phyloP scores from a whole-genome alignment of 2,113 vertebrate species.

The Syrmaticus mikado region DNA sequence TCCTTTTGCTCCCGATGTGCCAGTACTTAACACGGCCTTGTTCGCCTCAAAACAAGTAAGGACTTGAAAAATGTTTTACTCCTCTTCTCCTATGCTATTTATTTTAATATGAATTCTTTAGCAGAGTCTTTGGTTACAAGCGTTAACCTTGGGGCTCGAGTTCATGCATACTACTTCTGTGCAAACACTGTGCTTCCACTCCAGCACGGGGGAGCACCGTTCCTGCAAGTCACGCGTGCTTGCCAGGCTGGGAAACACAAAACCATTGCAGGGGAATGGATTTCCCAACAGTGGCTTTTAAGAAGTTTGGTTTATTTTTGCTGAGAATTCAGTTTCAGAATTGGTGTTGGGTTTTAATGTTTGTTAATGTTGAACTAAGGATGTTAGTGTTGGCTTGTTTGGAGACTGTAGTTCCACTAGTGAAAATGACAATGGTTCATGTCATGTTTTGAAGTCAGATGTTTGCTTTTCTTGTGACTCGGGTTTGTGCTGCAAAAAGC shows the following conservation, averaged over 20 bases:
- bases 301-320: not conserved
- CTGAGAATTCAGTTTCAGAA: not conserved
- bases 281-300: not conserved
- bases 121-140: not conserved
- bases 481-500: not conserved
- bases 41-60: slow-evolving; percentile 98
- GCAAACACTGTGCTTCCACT: not conserved
- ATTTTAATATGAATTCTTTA: slow-evolving; percentile 2
- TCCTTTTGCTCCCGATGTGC: slow-evolving; percentile 99
- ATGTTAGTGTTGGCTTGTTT: not conserved
- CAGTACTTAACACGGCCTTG: slow-evolving; percentile 99
- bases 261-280: not conserved
- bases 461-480: not conserved
- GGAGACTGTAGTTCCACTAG: not conserved
- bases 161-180: not conserved
- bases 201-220: not conserved
- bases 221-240: not conserved
- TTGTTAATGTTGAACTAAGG: not conserved
- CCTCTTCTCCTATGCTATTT: not conserved
- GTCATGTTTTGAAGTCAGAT: not conserved
- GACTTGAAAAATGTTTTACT: slow-evolving; percentile 16
- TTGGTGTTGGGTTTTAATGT: not conserved
- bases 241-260: not conserved
- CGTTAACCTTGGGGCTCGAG: not conserved
- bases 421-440: not conserved